Conservation (phyloP, 64 coral and sea anemone genomes). For the Anthopleura sola region DNA sequence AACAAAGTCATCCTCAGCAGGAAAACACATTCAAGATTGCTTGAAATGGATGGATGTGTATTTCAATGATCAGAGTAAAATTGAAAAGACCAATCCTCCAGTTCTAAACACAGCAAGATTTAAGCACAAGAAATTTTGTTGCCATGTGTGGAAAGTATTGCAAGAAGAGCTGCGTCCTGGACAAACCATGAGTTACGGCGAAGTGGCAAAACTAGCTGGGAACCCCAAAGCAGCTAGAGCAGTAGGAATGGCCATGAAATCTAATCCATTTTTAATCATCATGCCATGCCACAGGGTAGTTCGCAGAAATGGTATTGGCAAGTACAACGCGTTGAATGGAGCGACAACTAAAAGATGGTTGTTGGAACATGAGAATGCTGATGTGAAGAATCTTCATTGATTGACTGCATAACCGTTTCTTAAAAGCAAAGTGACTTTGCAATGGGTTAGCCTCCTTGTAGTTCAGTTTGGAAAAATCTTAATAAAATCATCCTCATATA, state of each 20-base stretch:
- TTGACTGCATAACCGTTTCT: too few species aligned
- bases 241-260: conserved; percentile 89
- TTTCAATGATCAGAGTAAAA: conserved; percentile 49
- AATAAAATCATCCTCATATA: too few species aligned
- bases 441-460: too few species aligned
- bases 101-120: conserved; percentile 47
- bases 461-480: too few species aligned
- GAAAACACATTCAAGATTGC: conserved; percentile 46
- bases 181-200: conserved; percentile 72
- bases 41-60: conserved; percentile 78
- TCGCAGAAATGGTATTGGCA: conserved; percentile 69
- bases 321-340: conserved; percentile 81
- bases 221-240: conserved; percentile 79
- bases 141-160: conserved; percentile 77
- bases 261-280: conserved; percentile 85
- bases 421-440: too few species aligned
- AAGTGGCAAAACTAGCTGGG: conserved; percentile 83
- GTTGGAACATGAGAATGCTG: conserved; percentile 72
- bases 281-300: conserved; percentile 93
- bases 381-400: conserved; percentile 7
- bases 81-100: conserved; percentile 44
- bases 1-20: neutral
- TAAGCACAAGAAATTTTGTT: conserved; percentile 64
- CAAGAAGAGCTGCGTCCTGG: conserved; percentile 62
- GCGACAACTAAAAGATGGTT: conserved; percentile 84